phyloP scores from a whole-genome alignment of 92 coral and sea anemone species.

The Bergia puertoricense region DNA sequence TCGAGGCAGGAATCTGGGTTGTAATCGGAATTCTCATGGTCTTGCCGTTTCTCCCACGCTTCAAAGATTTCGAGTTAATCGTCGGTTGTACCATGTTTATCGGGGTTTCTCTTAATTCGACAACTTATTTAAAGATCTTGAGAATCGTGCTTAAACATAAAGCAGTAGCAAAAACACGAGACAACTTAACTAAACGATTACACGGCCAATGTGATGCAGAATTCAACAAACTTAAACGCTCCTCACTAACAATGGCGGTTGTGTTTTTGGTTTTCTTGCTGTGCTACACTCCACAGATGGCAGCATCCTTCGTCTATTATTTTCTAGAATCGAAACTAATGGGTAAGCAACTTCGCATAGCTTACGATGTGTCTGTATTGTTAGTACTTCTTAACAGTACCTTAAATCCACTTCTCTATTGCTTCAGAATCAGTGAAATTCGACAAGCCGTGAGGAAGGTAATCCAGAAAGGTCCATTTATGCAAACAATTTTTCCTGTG shows the following conservation, averaged over 20 bases:
- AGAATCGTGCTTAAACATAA: conserved; percentile 11
- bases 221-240: conserved; percentile 7
- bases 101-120: neutral
- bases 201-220: conserved; percentile 18
- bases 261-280: conserved; percentile 13
- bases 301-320: conserved; percentile 9
- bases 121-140: neutral
- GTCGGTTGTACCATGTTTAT: neutral
- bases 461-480: neutral
- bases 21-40: neutral
- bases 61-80: conserved; percentile 19
- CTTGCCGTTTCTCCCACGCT: conserved; percentile 16
- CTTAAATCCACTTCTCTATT: conserved; percentile 26
- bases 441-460: neutral
- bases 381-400: conserved; percentile 23
- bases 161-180: neutral
- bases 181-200: neutral
- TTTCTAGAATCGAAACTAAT: neutral
- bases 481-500: no score
- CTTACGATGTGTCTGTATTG: conserved; percentile 10
- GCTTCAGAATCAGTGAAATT: conserved; percentile 27
- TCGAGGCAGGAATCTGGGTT: conserved; percentile 1
- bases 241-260: conserved; percentile 27
- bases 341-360: conserved; percentile 14
- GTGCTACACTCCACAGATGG: conserved; percentile 23